Conservation (phyloP, 2,113 vertebrate species). For the Mionectes macconnelli region DNA sequence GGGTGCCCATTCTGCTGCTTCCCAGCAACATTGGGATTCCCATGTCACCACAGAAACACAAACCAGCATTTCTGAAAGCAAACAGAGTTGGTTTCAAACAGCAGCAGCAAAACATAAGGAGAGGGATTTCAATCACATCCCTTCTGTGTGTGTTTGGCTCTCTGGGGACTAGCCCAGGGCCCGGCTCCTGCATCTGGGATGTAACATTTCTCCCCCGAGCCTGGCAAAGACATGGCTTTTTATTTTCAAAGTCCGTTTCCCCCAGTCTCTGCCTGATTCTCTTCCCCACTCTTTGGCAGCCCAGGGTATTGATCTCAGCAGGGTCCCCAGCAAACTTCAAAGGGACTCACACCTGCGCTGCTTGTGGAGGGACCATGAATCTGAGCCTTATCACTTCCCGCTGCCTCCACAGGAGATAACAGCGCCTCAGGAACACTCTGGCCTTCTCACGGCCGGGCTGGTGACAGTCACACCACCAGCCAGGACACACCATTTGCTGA, state of each 20-base stretch:
- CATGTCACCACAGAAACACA: rapidly evolving
- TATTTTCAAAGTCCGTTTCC: neutral
- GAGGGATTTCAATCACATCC: neutral
- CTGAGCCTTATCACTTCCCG: neutral
- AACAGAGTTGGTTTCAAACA: neutral
- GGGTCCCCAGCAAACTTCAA: slow-evolving; percentile 27
- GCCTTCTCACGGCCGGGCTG: neutral
- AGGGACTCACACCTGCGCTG: neutral
- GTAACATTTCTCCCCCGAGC: neutral
- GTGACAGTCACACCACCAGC: neutral
- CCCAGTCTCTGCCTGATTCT: neutral
- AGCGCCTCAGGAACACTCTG: neutral
- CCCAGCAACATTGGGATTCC: neutral
- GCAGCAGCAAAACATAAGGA: neutral
- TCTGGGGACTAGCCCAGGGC: neutral
- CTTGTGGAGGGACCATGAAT: neutral
- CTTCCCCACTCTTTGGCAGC: neutral
- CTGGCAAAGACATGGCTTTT: neutral
- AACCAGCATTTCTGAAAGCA: neutral
- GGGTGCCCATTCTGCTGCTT: neutral
- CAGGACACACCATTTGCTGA: neutral
- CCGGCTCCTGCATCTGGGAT: neutral
- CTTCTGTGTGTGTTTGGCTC: neutral
- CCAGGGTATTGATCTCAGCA: slow-evolving; percentile 1
- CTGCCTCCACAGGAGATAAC: neutral